Conservation (phyloP, 2,888 invertebrate species). For the Crematogaster levior region DNA sequence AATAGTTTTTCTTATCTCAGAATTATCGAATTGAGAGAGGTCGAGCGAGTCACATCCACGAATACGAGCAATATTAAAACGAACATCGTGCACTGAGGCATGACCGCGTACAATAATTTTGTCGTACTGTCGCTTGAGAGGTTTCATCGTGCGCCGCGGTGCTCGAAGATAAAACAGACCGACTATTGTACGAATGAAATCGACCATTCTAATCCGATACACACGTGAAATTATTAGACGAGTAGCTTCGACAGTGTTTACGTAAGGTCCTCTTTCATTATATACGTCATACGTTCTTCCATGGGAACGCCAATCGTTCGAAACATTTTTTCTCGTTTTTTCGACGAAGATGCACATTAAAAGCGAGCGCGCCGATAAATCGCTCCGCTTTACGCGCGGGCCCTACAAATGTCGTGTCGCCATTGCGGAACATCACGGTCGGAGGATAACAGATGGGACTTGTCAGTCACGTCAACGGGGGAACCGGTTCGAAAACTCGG, state of each 20-base stretch:
- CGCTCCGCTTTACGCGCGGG: neutral
- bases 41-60: slow-evolving; percentile 34
- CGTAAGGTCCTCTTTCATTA: slow-evolving; percentile 6
- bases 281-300: neutral
- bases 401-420: slow-evolving; percentile 14
- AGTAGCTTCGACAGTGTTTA: neutral
- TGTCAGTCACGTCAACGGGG: slow-evolving; percentile 44
- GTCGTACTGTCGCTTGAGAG: neutral
- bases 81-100: too few relatives aligned
- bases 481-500: slow-evolving; percentile 34
- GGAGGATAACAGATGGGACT: slow-evolving; percentile 34
- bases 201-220: slow-evolving; percentile 1
- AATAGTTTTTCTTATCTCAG: slow-evolving; percentile 45
- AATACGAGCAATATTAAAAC: slow-evolving; percentile 3
- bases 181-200: slow-evolving; percentile 25
- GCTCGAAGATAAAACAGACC: slow-evolving; percentile 17
- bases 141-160: neutral
- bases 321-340: neutral
- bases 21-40: slow-evolving; percentile 45
- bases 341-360: neutral
- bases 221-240: slow-evolving; percentile 12
- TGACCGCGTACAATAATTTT: slow-evolving; percentile 29
- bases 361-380: slow-evolving; percentile 16
- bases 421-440: neutral
- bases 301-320: neutral